Conservation (phyloP, 2,113 vertebrate species). For the Eidolon helvum region DNA sequence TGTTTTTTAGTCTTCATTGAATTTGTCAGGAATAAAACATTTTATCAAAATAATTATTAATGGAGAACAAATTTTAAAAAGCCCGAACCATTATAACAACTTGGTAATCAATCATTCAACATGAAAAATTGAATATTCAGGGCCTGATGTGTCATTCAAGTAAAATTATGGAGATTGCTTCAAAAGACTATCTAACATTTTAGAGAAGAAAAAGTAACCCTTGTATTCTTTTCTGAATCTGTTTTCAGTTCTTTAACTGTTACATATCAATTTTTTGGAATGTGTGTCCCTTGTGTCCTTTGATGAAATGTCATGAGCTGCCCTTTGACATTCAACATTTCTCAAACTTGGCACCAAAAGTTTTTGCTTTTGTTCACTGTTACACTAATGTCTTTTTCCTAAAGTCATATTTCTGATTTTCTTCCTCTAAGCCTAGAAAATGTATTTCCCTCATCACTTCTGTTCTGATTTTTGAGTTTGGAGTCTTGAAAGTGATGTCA, state of each 20-base stretch:
- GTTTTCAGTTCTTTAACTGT: neutral
- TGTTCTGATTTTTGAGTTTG: neutral
- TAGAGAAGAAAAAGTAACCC: neutral
- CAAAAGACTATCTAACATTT: neutral
- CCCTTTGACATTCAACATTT: conserved; percentile 25
- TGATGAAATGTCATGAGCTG: neutral
- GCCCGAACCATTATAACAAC: neutral
- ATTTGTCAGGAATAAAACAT: neutral
- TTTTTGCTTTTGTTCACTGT: neutral
- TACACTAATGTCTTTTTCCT: neutral
- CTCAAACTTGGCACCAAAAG: neutral
- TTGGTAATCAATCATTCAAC: neutral
- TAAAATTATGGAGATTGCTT: neutral
- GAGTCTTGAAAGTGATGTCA: neutral
- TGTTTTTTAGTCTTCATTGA: neutral
- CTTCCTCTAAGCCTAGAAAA: neutral
- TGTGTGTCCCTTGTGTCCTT: neutral
- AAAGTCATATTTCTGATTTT: neutral
- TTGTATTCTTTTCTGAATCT: neutral
- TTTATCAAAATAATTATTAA: neutral
- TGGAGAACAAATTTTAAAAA: neutral
- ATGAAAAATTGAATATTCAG: neutral
- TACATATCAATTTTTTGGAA: neutral
- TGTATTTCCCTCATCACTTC: neutral
- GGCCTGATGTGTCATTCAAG: neutral